Base-by-base conservation (phyloP, 1,140 invertebrate species). In the Drosophila auraria region DNA sequence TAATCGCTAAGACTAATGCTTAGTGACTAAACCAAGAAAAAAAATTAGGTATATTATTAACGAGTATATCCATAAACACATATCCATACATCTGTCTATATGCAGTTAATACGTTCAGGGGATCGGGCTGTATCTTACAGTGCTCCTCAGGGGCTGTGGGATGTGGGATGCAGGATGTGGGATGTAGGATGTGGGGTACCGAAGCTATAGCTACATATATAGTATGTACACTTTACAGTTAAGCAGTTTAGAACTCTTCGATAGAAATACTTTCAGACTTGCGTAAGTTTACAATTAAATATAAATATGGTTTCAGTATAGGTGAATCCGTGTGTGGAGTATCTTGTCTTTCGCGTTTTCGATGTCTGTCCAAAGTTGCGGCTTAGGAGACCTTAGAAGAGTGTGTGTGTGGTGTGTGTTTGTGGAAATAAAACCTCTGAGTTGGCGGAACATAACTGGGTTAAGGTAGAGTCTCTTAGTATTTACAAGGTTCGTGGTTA, bases 261-360 rank as follows among this genome's bases (percentile, higher is more conserved):
- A 87, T 87, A 87, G 83, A 87, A 87, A 87, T 87, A 87, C 80
- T 83, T 80, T 87, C 83, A 87, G 83, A 87, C 83, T 87, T 87
- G 83, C 80, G 45, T 80, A 84, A 78, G 72, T 81, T 83, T 54
- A 56, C 20, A 53, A 53, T 59, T 61, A 75, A 62, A 53, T 73
- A 53, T 74, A 73, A 53, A 42, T 60, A 42, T 44, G 40, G n/a
- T 23, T 58, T 47, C 23, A 49, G 50, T 71, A n/a, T 47, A 7
- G 69, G 42, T 20, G 45, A 50, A 38, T 54, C 3, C 7, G 0
- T 27, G 38, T 40, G 14, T 42, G 47, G 47, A 27, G 42, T 20
- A 66, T 49, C 20, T 60, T 58, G 30, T 58, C 36, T 58, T 42
- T 58, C 53, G 53, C 30, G 33, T 12, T 36, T 60, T 65, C 64